phyloP scores from a whole-genome alignment of 1,140 invertebrate genomes.

The Drosophila kurseongensis region DNA sequence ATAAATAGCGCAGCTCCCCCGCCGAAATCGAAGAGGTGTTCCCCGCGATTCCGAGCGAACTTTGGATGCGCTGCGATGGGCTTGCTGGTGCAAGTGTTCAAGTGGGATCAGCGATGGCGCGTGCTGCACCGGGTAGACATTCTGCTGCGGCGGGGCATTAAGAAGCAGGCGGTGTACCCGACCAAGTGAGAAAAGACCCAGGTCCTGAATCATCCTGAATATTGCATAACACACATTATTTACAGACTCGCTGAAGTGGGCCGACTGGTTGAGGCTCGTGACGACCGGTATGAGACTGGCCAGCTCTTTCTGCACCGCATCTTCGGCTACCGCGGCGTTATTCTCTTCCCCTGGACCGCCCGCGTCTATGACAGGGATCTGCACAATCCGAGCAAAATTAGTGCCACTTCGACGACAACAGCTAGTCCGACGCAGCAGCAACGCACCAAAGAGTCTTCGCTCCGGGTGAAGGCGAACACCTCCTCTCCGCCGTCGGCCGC shows the following conservation, averaged over 20 bases:
- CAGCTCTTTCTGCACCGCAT: conserved; percentile 97
- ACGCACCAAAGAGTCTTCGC: conserved; percentile 65
- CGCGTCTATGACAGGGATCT: conserved; percentile 97
- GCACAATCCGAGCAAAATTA: conserved; percentile 85
- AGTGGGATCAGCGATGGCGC: conserved; percentile 67
- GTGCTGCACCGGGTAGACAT: conserved; percentile 60
- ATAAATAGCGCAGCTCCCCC: conserved; percentile 53
- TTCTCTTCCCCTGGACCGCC: conserved; percentile 97
- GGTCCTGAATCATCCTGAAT: conserved; percentile 6
- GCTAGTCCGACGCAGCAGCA: conserved; percentile 59
- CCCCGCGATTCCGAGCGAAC: conserved; percentile 26
- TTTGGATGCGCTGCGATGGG: conserved; percentile 55
- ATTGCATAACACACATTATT: conserved; percentile 32
- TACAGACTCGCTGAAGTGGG: conserved; percentile 87
- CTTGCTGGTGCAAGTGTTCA: conserved; percentile 62
- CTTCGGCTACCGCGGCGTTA: conserved; percentile 97
- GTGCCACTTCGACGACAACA: conserved; percentile 56
- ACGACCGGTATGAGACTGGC: conserved; percentile 97
- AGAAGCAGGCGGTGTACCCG: conserved; percentile 64
- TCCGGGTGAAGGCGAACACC: conserved; percentile 81
- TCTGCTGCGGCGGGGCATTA: conserved; percentile 50
- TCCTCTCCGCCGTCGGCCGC: conserved; percentile 42
- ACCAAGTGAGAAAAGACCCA: conserved; percentile 55
- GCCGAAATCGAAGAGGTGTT: conserved; percentile 27
- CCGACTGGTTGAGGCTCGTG: conserved; percentile 91